Conservation (phyloP, 2,888 invertebrate species). For the Dascillus cervinus region DNA sequence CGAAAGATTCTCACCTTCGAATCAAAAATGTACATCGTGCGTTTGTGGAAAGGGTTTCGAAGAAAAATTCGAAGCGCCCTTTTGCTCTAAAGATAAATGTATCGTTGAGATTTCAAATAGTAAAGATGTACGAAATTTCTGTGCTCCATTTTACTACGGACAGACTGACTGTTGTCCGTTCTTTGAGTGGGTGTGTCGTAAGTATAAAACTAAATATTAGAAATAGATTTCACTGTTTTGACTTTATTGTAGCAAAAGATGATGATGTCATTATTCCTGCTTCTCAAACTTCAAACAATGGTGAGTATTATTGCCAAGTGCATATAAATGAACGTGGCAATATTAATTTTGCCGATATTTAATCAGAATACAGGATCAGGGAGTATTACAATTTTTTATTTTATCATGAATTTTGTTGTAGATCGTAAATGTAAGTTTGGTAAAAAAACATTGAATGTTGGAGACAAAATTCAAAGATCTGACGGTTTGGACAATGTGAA, state of each 20-base stretch:
- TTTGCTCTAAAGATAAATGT: constrained; percentile 9
- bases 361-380: too few species aligned
- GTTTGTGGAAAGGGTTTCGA: constrained; percentile 19
- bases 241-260: too few species aligned
- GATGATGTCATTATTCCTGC: too few species aligned
- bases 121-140: constrained; percentile 7
- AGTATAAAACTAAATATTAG: too few species aligned
- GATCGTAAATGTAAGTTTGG: constrained; percentile 7
- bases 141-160: constrained; percentile 11
- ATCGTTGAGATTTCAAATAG: constrained; percentile 9
- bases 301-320: too few species aligned
- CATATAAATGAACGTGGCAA: too few species aligned
- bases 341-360: too few species aligned
- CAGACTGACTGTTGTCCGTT: constrained; percentile 11
- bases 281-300: too few species aligned
- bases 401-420: constrained; percentile 3
- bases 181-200: constrained; percentile 13
- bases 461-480: constrained; percentile 6
- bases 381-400: too few species aligned
- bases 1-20: constrained; percentile 10
- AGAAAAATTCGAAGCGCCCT: constrained; percentile 14
- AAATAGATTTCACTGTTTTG: too few species aligned
- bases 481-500: constrained; percentile 2
- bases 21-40: constrained; percentile 15
- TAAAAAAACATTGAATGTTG: constrained; percentile 7